These are phyloP conservation scores for Mamestra configurata DNA, from an alignment of 1,140 invertebrate genomes.

Conservation along the genomic window DNA sequence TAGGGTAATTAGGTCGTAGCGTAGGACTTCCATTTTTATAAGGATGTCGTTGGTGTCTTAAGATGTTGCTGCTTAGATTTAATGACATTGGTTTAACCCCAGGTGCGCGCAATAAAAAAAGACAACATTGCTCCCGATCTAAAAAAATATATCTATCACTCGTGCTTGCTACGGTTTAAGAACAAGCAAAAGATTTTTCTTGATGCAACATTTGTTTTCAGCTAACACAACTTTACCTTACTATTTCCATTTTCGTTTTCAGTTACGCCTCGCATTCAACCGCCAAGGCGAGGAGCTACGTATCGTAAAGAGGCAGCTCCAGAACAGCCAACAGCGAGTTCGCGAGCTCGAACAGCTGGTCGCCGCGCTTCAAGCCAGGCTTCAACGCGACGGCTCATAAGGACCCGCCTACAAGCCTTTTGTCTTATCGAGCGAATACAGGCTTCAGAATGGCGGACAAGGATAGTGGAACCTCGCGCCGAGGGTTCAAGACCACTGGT, in stretches of 20 bases:
- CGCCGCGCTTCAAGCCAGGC: conserved; percentile 87
- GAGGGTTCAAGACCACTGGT: conserved; percentile 6
- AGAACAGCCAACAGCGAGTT: conserved; percentile 92
- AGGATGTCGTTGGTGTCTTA: too few species aligned
- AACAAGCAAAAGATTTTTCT: too few species aligned
- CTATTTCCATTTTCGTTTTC: conserved; percentile 62
- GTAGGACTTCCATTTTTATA: too few species aligned
- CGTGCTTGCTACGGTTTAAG: too few species aligned
- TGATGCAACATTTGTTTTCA: too few species aligned
- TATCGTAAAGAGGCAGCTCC: conserved; percentile 92
- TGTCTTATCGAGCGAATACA: conserved; percentile 33
- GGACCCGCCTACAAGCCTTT: not conserved
- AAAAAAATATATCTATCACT: too few species aligned
- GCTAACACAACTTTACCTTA: not conserved
- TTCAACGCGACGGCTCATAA: conserved; percentile 64
- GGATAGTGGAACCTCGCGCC: not conserved
- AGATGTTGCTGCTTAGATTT: too few species aligned
- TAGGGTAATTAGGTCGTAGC: too few species aligned
- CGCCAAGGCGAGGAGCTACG: conserved; percentile 94
- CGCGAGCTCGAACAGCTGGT: conserved; percentile 93
- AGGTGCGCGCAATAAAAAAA: too few species aligned
- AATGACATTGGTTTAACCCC: too few species aligned
- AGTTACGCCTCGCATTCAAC: conserved; percentile 92
- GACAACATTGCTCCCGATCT: too few species aligned
- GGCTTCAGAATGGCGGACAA: conserved; percentile 1